Base-by-base conservation (phyloP, 1,140 invertebrate genomes). In the Diorhabda carinulata region DNA sequence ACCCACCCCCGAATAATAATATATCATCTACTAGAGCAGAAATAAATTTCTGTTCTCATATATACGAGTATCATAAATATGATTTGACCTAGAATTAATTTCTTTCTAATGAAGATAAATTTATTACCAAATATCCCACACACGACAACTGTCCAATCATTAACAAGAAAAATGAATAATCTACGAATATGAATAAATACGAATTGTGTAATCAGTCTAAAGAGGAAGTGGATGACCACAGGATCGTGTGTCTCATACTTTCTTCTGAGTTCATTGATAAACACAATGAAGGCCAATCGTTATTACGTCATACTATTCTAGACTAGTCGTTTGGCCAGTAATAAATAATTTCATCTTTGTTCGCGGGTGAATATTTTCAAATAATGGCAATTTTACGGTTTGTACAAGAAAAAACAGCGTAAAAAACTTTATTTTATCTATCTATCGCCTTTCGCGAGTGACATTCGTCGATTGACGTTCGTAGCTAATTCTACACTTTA, bases 91-190 rank as follows among this genome's bases (percentile, higher is more conserved):
- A 25, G 25, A 25, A 25, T 25, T 25, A 25, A 52, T 52, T 52
- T 52, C 47, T 4, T 3, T 52, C n/a, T 52, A 52, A 52, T 52
- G 47, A 52, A 52, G 47, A 52, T 52, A 52, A 52, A 52, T 52
- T n/a, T 52, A n/a, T 52, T 52, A 8, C 47, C n/a, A 52, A 52
- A 52, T 52, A 52, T 52, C 47, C 47, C 47, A 52, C 47, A 52
- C 47, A 52, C 47, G 47, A 2, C n/a, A 52, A 6, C n/a, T 6
- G 47, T 52, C 47, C 47, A 52, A 8, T 52, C n/a, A 52, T 52
- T 52, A 52, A 52, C 6, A 52, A 52, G 47, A 52, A 52, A 52
- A 52, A 52, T 52, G 47, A 52, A 52, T 52, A 52, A 52, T 52
- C n/a, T n/a, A 6, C n/a, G n/a, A 52, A 52, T 52, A 52, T 4